Base-by-base conservation (phyloP, 2,888 invertebrate genomes). In the Drosophila fungiperda region DNA sequence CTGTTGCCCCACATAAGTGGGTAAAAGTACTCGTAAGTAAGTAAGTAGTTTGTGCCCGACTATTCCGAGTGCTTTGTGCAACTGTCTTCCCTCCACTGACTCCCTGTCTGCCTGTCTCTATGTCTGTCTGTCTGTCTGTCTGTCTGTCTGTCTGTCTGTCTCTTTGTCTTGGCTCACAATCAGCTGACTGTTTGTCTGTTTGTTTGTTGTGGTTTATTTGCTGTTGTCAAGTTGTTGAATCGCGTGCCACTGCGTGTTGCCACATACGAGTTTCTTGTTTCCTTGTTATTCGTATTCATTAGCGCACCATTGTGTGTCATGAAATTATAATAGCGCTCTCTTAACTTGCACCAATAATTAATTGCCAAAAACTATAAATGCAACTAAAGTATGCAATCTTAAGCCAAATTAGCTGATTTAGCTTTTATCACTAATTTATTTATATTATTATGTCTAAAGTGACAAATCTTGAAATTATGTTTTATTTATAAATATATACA, bases 211-310 rank as follows among this genome's bases (percentile, higher is more conserved):
- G 23, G 45, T 45, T 58, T 48, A 73, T 59, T 72, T 58, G 77
- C 68, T 68, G 70, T 73, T 79, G 78, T 58, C 78, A 79, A 79
- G 70, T 81, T 80, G 61, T 60, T 52, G 55, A 48, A 70, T 52
- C 69, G 76, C 67, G 40, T 72, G 68, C 59, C 32, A 52, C 60
- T 70, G 65, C 68, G 78, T 77, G 69, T 74, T 61, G 69, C 68
- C 73, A 68, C 82, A 68, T 68, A 67, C 68, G 67, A 68, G 73
- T 64, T 69, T 67, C 79, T 79, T 77, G 81, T 80, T 64, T 69
- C 65, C 79, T 79, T 77, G 81, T 80, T 80, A 86, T 86, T 86
- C 87, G 83, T 86, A 86, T 86, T 86, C 85, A 88, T 86, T 86
- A 86, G 87, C 71, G 68, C 68, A 32, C 76, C 68, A 88, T 85